phyloP scores from a whole-genome alignment of 2,113 vertebrate genomes.

The Alethe diademata region DNA sequence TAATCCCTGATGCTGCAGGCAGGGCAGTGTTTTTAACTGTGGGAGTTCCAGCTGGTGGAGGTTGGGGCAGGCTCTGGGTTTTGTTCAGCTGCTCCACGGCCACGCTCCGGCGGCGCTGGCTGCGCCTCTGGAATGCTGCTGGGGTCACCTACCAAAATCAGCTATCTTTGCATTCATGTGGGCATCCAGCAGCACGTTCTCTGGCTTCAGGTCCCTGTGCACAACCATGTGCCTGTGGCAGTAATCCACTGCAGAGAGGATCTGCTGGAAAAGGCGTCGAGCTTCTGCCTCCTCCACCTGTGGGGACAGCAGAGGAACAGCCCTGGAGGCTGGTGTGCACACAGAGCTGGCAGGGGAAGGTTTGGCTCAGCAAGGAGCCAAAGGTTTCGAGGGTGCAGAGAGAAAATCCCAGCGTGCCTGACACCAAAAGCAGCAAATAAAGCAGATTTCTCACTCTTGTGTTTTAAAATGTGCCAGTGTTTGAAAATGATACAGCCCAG shows the following conservation, averaged over 20 bases:
- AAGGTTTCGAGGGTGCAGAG: not conserved
- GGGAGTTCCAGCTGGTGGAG: not conserved
- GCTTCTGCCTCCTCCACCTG: conserved; percentile 95
- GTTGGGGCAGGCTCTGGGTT: not conserved
- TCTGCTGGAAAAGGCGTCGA: conserved; percentile 96
- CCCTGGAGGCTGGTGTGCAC: not conserved
- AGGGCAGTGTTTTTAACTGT: not conserved
- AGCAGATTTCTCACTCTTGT: not conserved
- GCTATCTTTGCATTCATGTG: conserved; percentile 98
- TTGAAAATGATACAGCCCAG: not conserved
- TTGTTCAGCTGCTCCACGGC: not conserved
- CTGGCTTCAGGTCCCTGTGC: conserved; percentile 97
- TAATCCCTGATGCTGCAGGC: not conserved
- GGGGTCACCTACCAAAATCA: conserved; percentile 88
- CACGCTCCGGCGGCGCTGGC: conserved; percentile 29
- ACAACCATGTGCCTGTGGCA: conserved; percentile 99
- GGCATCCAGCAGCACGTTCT: conserved; percentile 95
- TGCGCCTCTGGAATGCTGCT: conserved; percentile 17
- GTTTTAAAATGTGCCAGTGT: not conserved
- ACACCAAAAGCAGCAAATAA: not conserved
- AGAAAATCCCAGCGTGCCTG: not conserved
- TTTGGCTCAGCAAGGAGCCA: not conserved
- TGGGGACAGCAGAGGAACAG: not conserved
- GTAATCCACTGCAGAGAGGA: conserved; percentile 97
- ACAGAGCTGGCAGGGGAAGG: not conserved